These are phyloP conservation scores for Murina feae DNA, from an alignment of 2,113 vertebrate genomes.

Conservation along the genomic window DNA sequence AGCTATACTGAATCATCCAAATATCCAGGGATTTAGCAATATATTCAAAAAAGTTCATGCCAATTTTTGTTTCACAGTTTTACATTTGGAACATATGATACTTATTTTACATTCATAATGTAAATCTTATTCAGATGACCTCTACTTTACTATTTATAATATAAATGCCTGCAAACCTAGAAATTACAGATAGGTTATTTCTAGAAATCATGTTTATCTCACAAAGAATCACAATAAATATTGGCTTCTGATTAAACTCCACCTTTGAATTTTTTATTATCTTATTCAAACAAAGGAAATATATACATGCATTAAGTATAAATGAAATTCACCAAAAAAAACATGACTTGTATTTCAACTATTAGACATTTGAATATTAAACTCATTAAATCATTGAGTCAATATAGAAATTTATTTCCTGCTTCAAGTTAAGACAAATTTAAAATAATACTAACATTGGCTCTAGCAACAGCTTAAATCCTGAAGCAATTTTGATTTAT, in stretches of 20 bases:
- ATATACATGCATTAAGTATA: neutral
- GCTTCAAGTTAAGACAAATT: constrained; percentile 7
- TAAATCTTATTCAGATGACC: neutral
- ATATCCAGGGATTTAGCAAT: neutral
- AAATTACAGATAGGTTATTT: constrained; percentile 6
- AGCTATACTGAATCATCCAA: neutral
- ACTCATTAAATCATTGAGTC: neutral
- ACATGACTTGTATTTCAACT: constrained; percentile 30
- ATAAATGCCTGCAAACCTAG: neutral
- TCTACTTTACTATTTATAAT: constrained; percentile 15
- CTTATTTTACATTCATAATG: neutral
- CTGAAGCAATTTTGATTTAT: constrained; percentile 19
- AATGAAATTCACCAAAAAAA: constrained; percentile 27
- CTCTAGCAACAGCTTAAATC: neutral
- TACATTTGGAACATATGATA: neutral
- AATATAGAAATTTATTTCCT: constrained; percentile 33
- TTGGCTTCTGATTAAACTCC: neutral
- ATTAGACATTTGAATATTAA: neutral
- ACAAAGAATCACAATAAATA: constrained; percentile 25
- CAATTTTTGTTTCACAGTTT: neutral
- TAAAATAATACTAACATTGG: neutral
- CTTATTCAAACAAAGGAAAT: constrained; percentile 3
- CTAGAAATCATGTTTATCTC: constrained; percentile 5
- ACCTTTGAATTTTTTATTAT: neutral
- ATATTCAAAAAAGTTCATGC: neutral